Conservation (phyloP, 2,888 invertebrate species). For the Drosophila lacicola region DNA sequence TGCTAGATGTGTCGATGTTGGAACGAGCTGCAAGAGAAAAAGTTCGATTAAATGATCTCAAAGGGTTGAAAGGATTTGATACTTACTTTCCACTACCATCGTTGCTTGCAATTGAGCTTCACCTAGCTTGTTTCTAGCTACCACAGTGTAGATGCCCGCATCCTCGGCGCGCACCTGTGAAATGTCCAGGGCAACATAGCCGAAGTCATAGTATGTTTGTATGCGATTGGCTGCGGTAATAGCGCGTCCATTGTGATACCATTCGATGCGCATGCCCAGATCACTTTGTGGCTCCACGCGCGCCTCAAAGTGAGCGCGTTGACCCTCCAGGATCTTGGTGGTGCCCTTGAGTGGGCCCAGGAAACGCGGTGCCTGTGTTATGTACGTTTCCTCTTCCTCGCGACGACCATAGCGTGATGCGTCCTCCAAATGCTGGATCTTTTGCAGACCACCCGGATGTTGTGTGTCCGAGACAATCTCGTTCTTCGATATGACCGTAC, state of each 20-base stretch:
- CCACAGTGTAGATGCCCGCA: slow-evolving; percentile 96
- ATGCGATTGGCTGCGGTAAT: slow-evolving; percentile 95
- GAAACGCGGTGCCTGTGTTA: slow-evolving; percentile 94
- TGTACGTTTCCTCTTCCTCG: slow-evolving; percentile 90
- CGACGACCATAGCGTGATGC: slow-evolving; percentile 89
- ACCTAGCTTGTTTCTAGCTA: slow-evolving; percentile 95
- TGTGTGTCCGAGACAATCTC: slow-evolving; percentile 95
- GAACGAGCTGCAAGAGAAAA: slow-evolving; percentile 89
- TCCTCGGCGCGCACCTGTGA: slow-evolving; percentile 96
- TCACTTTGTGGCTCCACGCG: slow-evolving; percentile 98
- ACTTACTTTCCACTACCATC: slow-evolving; percentile 96
- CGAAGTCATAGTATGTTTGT: slow-evolving; percentile 97
- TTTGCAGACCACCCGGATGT: slow-evolving; percentile 95
- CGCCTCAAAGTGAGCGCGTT: slow-evolving; percentile 97
- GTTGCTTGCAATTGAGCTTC: slow-evolving; percentile 93
- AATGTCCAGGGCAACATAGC: slow-evolving; percentile 98
- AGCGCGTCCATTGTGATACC: slow-evolving; percentile 98
- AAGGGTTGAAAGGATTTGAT: rapidly evolving
- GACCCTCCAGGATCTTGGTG: slow-evolving; percentile 96
- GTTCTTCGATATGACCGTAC: slow-evolving; percentile 93
- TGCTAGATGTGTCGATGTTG: slow-evolving; percentile 94
- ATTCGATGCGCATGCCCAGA: slow-evolving; percentile 95
- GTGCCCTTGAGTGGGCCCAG: slow-evolving; percentile 95
- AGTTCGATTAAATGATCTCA: neutral
- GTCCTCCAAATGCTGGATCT: slow-evolving; percentile 96